phyloP scores from a whole-genome alignment of 2,113 vertebrate genomes.

The Brachypodius melanocephalos region DNA sequence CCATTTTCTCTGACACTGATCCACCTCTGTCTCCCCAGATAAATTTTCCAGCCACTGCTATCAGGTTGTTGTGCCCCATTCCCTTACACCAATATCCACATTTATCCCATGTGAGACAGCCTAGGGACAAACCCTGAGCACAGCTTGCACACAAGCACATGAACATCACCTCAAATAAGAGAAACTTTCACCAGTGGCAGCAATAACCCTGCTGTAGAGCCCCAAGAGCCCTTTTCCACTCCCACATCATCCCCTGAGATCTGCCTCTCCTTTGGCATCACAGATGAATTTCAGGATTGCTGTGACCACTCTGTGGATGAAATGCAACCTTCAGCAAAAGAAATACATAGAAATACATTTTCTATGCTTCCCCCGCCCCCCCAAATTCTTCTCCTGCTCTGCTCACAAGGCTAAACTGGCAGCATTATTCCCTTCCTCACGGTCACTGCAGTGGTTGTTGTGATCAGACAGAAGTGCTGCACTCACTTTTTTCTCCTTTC shows the following conservation, averaged over 20 bases:
- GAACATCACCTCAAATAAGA: background rate
- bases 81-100: background rate
- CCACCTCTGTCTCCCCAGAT: background rate
- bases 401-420: background rate
- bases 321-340: background rate
- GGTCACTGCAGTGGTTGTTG: background rate
- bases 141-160: background rate
- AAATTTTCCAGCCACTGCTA: background rate
- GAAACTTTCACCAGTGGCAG: background rate
- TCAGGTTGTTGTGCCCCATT: background rate
- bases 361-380: no score
- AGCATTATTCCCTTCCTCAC: background rate
- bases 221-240: background rate
- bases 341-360: background rate
- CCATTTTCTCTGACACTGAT: background rate
- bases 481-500: background rate
- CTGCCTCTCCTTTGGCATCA: background rate
- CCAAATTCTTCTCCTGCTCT: background rate
- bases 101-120: accelerated
- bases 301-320: background rate
- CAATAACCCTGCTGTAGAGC: background rate
- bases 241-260: accelerated
- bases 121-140: background rate
- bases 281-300: background rate
- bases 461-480: background rate